Conservation (phyloP, 2,113 vertebrate species). For the Sinocyclocheilus grahami region DNA sequence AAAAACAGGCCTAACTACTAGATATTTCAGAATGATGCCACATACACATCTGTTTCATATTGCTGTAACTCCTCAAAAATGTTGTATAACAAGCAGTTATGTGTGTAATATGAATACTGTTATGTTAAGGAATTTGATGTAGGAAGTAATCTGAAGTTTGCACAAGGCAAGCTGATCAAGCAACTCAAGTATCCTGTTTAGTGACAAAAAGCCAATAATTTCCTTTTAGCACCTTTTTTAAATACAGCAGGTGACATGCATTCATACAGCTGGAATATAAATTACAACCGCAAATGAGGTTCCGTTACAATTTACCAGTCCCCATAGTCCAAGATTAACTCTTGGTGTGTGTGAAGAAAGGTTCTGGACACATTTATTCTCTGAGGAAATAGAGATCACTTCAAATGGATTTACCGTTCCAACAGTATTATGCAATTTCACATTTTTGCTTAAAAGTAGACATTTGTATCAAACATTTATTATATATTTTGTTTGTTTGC, state of each 20-base stretch:
- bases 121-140: neutral
- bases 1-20: constrained; percentile 39
- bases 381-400: neutral
- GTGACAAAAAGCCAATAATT: neutral
- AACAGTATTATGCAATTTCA: constrained; percentile 30
- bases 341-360: constrained; percentile 13
- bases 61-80: constrained; percentile 34
- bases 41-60: constrained; percentile 61
- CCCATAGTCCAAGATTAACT: constrained; percentile 42
- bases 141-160: neutral
- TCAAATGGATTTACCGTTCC: neutral
- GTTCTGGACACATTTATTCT: neutral
- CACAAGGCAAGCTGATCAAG: neutral
- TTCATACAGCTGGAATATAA: constrained; percentile 61
- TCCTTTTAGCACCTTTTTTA: constrained; percentile 27
- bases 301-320: constrained; percentile 46
- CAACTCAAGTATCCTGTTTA: neutral
- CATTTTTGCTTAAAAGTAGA: constrained; percentile 14
- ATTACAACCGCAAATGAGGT: constrained; percentile 28
- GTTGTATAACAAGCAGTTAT: constrained; percentile 22
- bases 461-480: neutral
- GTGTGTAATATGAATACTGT: neutral
- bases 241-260: constrained; percentile 53
- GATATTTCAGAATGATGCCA: constrained; percentile 48
- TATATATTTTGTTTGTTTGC: neutral